A percentile compares a stretch with the other conserved stretches of the same genome.
Evolutionary conservation across 2,113 vertebrate species (phyloP).

Genomic region (Cairina moschata): DNA sequence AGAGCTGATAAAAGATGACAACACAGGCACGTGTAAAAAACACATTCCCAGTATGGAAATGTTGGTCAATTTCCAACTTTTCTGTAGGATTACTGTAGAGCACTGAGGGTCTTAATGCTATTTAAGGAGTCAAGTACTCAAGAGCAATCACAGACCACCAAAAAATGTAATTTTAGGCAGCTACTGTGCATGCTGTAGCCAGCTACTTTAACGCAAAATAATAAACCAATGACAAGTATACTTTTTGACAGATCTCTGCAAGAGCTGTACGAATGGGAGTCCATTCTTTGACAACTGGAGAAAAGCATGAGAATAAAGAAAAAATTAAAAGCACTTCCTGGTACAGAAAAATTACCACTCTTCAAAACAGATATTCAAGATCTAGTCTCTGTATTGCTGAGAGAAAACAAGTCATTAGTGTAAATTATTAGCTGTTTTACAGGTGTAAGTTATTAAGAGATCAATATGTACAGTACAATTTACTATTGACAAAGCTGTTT

Average conservation of each 20-base stretch:
- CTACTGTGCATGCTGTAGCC: slow-evolving; percentile 29
- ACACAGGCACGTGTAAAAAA: neutral
- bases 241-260: slow-evolving; percentile 21
- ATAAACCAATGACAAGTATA: neutral
- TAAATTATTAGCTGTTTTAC: neutral
- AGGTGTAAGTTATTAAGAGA: neutral
- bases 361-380: neutral
- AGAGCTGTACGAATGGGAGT: neutral
- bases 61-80: slow-evolving; percentile 17
- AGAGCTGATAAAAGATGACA: neutral
- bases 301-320: neutral
- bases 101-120: neutral
- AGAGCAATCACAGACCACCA: slow-evolving; percentile 49
- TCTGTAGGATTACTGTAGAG: slow-evolving; percentile 12
- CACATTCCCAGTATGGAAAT: neutral
- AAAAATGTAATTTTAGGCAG: slow-evolving; percentile 39
- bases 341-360: neutral
- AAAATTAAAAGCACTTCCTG: neutral
- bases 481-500: neutral
- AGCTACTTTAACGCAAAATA: slow-evolving; percentile 20
- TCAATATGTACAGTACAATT: neutral
- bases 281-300: neutral
- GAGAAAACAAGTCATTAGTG: neutral
- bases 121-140: slow-evolving; percentile 50
- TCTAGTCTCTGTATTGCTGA: neutral